A percentile compares a stretch with the other conserved stretches of the same genome.
Conservation (phyloP, 2,113 vertebrate genomes). For the Neodontobutis hainanensis region DNA sequence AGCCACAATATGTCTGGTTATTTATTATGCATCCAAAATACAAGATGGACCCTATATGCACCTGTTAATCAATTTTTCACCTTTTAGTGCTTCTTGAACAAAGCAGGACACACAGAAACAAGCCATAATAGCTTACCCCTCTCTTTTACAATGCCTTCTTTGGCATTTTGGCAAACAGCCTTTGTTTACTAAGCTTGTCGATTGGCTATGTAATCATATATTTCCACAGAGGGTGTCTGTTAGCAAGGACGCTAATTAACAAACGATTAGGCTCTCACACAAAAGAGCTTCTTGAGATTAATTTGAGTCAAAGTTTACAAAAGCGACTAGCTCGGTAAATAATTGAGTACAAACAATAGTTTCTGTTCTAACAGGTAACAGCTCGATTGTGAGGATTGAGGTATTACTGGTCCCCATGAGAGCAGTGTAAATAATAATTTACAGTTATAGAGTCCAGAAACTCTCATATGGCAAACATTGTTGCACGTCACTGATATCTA, state of each 20-base stretch:
- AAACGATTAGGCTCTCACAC: slow-evolving; percentile 69
- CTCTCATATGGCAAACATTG: too few species aligned
- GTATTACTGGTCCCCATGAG: too few species aligned
- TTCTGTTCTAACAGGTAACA: slow-evolving; percentile 16
- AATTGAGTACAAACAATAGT: slow-evolving; percentile 57
- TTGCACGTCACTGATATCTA: too few species aligned
- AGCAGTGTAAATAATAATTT: too few species aligned
- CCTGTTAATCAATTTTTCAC: background rate
- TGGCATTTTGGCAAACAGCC: slow-evolving; percentile 67
- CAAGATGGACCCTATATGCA: background rate
- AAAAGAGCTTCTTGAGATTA: slow-evolving; percentile 72
- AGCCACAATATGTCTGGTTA: slow-evolving; percentile 29
- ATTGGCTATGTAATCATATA: slow-evolving; percentile 68
- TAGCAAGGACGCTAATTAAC: slow-evolving; percentile 68
- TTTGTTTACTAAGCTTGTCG: slow-evolving; percentile 60
- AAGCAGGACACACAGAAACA: slow-evolving; percentile 6
- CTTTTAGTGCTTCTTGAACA: background rate
- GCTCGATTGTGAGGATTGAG: slow-evolving; percentile 7
- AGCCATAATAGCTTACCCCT: slow-evolving; percentile 25
- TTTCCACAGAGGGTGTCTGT: slow-evolving; percentile 72
- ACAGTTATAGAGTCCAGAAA: too few species aligned
- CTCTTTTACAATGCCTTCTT: slow-evolving; percentile 49
- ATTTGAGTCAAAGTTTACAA: slow-evolving; percentile 69
- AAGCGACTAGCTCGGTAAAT: slow-evolving; percentile 61
- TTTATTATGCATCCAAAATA: background rate